Evolutionary conservation across 2,797 vertebrate species (phyloP).

Genomic region (Gouania willdenowi): DNA sequence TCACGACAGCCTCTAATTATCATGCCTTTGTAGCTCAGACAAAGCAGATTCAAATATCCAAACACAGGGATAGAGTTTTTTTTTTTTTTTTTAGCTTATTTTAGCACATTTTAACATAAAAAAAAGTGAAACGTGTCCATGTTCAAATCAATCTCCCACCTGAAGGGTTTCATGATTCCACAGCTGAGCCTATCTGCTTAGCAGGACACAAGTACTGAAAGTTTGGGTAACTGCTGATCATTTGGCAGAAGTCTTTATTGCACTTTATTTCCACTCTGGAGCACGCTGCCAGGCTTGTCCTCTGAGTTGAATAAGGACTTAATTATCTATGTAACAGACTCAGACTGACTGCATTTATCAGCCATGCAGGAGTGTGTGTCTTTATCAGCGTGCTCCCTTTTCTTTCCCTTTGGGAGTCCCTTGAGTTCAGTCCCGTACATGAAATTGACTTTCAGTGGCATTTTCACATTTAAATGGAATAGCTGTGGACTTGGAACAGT

Average conservation of each 20-base stretch:
- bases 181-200: slow-evolving; percentile 11
- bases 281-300: slow-evolving; percentile 32
- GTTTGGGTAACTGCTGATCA: slow-evolving; percentile 27
- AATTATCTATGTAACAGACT: slow-evolving; percentile 51
- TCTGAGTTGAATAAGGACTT: slow-evolving; percentile 37
- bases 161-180: slow-evolving; percentile 11
- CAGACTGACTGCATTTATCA: slow-evolving; percentile 46
- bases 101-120: too few species aligned
- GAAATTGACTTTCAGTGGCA: slow-evolving; percentile 29
- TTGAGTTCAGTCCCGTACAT: slow-evolving; percentile 18
- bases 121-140: too few species aligned
- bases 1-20: slow-evolving; percentile 32
- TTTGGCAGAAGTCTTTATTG: slow-evolving; percentile 32
- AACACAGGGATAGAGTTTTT: slow-evolving; percentile 2
- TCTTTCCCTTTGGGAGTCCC: slow-evolving; percentile 26
- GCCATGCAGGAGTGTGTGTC: slow-evolving; percentile 26
- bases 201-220: slow-evolving; percentile 11
- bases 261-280: slow-evolving; percentile 8
- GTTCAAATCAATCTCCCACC: too few species aligned
- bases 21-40: too few species aligned
- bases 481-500: slow-evolving; percentile 4
- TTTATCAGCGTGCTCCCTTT: slow-evolving; percentile 33
- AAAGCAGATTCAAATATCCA: slow-evolving; percentile 20
- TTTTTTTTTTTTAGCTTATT: background rate
- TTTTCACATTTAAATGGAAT: slow-evolving; percentile 35